Percentiles rank a stretch among this genome's conserved stretches.
phyloP scores from a whole-genome alignment of 2,113 vertebrate genomes.

The Campylorhamphus procurvoides region DNA sequence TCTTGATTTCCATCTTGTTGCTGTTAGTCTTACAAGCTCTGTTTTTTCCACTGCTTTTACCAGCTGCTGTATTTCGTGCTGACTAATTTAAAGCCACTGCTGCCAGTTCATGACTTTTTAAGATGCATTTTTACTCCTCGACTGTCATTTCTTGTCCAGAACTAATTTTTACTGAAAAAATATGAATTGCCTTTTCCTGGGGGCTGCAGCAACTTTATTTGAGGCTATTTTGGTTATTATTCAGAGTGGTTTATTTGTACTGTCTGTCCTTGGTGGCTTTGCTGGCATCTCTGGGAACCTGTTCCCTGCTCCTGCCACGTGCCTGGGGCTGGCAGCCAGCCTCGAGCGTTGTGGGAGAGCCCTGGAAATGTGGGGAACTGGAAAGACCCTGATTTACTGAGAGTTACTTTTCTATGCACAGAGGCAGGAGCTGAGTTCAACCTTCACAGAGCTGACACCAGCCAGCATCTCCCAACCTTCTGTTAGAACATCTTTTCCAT shows the following conservation, averaged over 20 bases:
- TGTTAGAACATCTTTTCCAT: not conserved
- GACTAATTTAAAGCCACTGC: not conserved
- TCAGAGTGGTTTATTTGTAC: not conserved
- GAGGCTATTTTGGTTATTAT: not conserved
- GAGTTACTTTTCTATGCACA: not conserved
- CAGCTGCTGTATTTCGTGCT: not conserved
- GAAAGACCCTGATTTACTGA: not conserved
- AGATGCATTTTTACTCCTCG: not conserved
- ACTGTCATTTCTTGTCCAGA: not conserved
- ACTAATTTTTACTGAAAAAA: not conserved
- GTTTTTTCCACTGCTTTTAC: not conserved
- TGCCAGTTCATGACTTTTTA: not conserved
- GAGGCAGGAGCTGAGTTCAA: not conserved
- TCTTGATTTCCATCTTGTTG: not conserved
- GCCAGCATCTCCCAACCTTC: not conserved
- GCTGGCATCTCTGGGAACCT: not conserved
- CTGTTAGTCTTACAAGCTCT: not conserved
- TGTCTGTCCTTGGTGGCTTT: not conserved
- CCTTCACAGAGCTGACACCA: not conserved
- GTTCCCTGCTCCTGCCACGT: accelerated
- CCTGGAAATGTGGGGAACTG: not conserved
- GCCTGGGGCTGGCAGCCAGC: not conserved
- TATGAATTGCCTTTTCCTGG: not conserved
- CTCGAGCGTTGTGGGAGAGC: accelerated
- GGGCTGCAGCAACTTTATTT: not conserved